Base-by-base conservation (phyloP, 2,888 invertebrate genomes). In the Eupithecia vulgata region DNA sequence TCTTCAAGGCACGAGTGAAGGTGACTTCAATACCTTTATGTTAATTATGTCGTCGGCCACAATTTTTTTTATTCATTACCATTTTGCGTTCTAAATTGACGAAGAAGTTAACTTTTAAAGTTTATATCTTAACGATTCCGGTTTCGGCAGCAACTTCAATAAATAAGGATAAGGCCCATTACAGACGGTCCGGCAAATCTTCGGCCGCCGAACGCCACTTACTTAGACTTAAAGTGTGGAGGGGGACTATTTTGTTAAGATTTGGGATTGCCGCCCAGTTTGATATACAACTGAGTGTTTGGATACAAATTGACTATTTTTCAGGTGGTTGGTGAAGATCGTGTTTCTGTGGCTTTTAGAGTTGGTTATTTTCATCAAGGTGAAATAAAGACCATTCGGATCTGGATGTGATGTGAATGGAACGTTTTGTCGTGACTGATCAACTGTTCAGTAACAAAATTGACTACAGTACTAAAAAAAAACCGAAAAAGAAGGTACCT, bases 131-230 rank as follows among this genome's bases (percentile, higher is more conserved):
- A 84, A 78, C 87, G 85, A 88, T 88, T 88, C 87, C 86, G 64
- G 86, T 87, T 86, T 83, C 81, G 85, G 87, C 84, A 82, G 84
- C 85, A 84, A 86, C 87, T 87, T 90, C 94, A 90, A 94, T 94
- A 94, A 94, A 94, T 94, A 94, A 94, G 94, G 94, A 94, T 94
- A 90, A 90, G 85, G 89, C 89, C 94, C 94, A 94, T 94, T 94
- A 94, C 89, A 92, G 93, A 86, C 93, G 93, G 93, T 92, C 92
- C 93, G 92, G 93, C 94, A 94, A 94, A 94, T 94, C 94, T 94
- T 90, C 87, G 90, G 86, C 84, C 93, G 86, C 93, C 94, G 92
- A 94, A 93, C 94, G 89, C 91, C 94, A 94, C 93, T 94, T 94
- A 94, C 94, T 94, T 94, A 94, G 92, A 94, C 94, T 94, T 94